Base-by-base conservation (phyloP, 2,888 invertebrate species). In the Agrochola litura region DNA sequence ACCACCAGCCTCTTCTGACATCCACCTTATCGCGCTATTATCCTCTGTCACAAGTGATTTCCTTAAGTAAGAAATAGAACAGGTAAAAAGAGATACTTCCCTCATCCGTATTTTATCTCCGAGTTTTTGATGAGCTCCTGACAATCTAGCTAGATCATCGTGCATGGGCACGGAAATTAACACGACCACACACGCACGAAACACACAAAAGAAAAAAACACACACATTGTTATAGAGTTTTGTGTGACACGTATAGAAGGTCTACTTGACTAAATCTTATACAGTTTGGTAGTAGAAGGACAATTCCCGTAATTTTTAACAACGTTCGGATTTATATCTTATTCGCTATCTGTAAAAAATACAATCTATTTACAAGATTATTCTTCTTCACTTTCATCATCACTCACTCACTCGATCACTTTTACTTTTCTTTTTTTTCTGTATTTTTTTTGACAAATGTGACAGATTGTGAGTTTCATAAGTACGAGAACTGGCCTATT, bases 161-260 rank as follows among this genome's bases (percentile, higher is more conserved):
- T 12, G 4, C n/a, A 46, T 30, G 14, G 3, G 30, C 37, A 25
- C 56, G 70, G 83, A 76, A 76, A 76, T 76, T 70, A 70, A 82
- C 54, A 10, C 22, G 25, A 46, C 52, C 60, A 30, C 52, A 52
- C 49, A 52, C 22, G 16, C 61, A 56, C 19, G 30, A 19, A 46
- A 46, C 6, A 46, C 22, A 69, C 52, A 61, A 8, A 14, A 49
- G 16, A 5, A 49, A 0, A 49, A 49, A 9, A n/a, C n/a, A 43
- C 49, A 49, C 16, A 49, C 49, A 49, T 16, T 16, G 16, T 49
- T 16, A 49, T 16, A 60, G 10, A 52, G 30, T 61, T 56, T 16
- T 37, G 41, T n/a, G 69, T 6, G 63, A 41, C 41, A n/a, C 64
- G 25, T n/a, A 14, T 25, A 58, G 58, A 12, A 52, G 52, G 19